These are phyloP conservation scores for Ceratosolen fusciceps DNA, from an alignment of 1,140 invertebrate genomes.

Conservation along the genomic window DNA sequence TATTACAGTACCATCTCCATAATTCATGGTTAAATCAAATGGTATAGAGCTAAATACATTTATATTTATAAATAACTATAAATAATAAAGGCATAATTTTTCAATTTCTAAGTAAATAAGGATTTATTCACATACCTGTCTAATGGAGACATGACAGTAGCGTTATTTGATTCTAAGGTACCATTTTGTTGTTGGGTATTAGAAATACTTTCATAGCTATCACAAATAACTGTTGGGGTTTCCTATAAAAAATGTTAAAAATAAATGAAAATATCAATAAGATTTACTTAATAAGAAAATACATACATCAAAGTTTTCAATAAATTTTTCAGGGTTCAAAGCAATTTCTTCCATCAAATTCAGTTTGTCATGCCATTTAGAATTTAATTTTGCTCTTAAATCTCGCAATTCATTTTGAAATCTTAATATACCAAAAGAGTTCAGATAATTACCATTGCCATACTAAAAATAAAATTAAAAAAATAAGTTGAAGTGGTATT, in stretches of 20 bases:
- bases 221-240: not conserved
- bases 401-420: conserved; percentile 59
- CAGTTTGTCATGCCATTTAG: conserved; percentile 57
- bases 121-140: conserved; percentile 49
- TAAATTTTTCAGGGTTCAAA: conserved; percentile 42
- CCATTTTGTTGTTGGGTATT: conserved; percentile 33
- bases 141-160: conserved; percentile 43
- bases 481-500: conserved; percentile 10
- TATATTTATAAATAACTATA: not conserved
- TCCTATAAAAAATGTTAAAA: conserved; percentile 26
- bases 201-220: conserved; percentile 8
- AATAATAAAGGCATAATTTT: conserved; percentile 7
- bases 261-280: conserved; percentile 14
- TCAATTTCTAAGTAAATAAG: conserved; percentile 22
- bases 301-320: conserved; percentile 43
- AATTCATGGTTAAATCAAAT: conserved; percentile 55
- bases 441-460: conserved; percentile 53
- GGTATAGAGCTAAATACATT: conserved; percentile 55
- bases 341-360: conserved; percentile 57
- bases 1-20: conserved; percentile 50
- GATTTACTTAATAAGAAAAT: conserved; percentile 25
- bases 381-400: conserved; percentile 54
- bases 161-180: conserved; percentile 21
- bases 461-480: conserved; percentile 45
- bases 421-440: conserved; percentile 56